Evolutionary conservation across 1,140 invertebrate genomes (phyloP).

Genomic region (Parapsyche elsis): DNA sequence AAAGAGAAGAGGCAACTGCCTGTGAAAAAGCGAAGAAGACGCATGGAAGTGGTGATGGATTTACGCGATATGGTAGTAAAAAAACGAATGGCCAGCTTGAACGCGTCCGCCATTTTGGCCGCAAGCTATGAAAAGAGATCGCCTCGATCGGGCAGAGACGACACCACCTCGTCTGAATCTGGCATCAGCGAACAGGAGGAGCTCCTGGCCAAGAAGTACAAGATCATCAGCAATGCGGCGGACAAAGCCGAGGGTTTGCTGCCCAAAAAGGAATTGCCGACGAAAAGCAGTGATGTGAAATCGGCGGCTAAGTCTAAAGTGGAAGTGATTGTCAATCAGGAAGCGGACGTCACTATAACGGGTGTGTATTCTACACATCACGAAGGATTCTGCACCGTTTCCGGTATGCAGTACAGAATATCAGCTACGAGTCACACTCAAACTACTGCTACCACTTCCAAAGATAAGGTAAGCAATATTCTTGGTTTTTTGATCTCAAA

Average conservation of each 20-base stretch:
- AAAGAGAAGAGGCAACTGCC: constrained; percentile 57
- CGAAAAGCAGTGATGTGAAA: constrained; percentile 70
- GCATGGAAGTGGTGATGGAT: constrained; percentile 82
- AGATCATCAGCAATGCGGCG: constrained; percentile 33
- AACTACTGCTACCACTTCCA: constrained; percentile 80
- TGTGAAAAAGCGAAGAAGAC: constrained; percentile 64
- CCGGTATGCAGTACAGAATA: constrained; percentile 85
- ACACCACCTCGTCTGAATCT: constrained; percentile 65
- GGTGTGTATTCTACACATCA: constrained; percentile 78
- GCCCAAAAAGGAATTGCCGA: constrained; percentile 60
- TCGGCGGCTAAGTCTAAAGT: constrained; percentile 72
- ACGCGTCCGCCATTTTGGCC: constrained; percentile 91
- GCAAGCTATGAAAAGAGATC: constrained; percentile 87
- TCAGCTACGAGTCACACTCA: constrained; percentile 80
- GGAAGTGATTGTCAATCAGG: constrained; percentile 80
- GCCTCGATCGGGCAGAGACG: constrained; percentile 69
- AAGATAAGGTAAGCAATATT: constrained; percentile 67
- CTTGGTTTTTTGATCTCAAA: no score
- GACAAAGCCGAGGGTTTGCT: constrained; percentile 50
- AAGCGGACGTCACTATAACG: constrained; percentile 87
- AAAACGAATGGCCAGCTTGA: constrained; percentile 92
- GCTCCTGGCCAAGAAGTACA: constrained; percentile 56
- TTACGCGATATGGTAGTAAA: constrained; percentile 88
- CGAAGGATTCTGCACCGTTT: constrained; percentile 84
- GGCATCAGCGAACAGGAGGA: constrained; percentile 68